Evolutionary conservation across 2,888 invertebrate genomes (phyloP), one percentile per base, ranked within the genome.

Genomic region (Dasysyrphus albostriatus): DNA sequence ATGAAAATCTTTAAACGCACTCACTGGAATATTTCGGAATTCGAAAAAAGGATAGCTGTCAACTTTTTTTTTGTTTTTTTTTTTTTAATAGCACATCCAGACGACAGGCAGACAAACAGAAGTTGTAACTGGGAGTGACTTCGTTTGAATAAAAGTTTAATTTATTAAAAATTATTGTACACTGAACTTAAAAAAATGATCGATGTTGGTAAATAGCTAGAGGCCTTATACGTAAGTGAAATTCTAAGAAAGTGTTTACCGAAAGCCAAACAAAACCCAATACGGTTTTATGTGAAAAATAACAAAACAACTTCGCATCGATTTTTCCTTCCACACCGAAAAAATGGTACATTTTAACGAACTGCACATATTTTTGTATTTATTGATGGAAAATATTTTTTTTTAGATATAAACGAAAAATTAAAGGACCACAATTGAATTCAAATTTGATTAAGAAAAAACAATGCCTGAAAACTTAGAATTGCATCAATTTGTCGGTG

Each of bases 381-480:
- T 65, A 32, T 47, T 19, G 32, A 32, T 29, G 42, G 0, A 29
- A 49, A 32, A 10, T 8, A 5, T 42, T 24, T n/a, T 9, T 24
- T 37, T 37, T 42, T 42, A 80, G 75, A 59, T 76, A 51, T 81
- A 49, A 73, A 63, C 9, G 54, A 39, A 47, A 29, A 42, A 29
- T 56, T 37, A 1, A 63, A 69, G 47, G 19, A 59, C 16, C 58
- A 34, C 37, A 37, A 34, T 69, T 61, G 51, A n/a, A 37, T n/a
- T 24, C 14, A 67, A 49, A 67, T 19, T 54, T 34, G 42, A 39
- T 70, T 61, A 5, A 16, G 37, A 19, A 58, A 16, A 39, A 19
- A 82, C 49, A 61, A 96, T 96, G 96, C 94, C 96, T 75, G 96
- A 96, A 92, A 95, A 96, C 91, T 93, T 97, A 89, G 97, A 97